Base-by-base conservation (phyloP, 2,888 invertebrate genomes). In the Pteria penguin region DNA sequence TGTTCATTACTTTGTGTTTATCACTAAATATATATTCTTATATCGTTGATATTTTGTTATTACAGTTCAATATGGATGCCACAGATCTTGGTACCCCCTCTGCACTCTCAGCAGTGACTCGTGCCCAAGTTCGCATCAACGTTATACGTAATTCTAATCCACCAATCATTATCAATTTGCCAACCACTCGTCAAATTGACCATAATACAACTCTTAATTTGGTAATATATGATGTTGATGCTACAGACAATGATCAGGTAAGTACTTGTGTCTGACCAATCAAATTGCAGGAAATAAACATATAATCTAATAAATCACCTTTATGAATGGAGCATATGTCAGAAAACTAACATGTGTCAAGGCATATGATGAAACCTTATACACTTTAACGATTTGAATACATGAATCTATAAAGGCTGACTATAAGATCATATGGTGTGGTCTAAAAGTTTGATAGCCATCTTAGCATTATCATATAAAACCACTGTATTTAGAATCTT, bases 21-120 rank as follows among this genome's bases (percentile, higher is more conserved):
- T n/a, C n/a, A n/a, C n/a, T n/a, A n/a, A n/a, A n/a, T n/a, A n/a
- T n/a, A n/a, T n/a, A n/a, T n/a, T n/a, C n/a, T n/a, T n/a, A n/a
- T n/a, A n/a, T n/a, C n/a, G n/a, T n/a, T n/a, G n/a, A n/a, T n/a
- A n/a, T n/a, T n/a, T n/a, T n/a, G n/a, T n/a, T n/a, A n/a, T 72
- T 76, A 27, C 71, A 86, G 86, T 84, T 86, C 57, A 36, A 82
- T 73, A 81, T 85, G 26, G 69, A 73, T 33, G 85, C 83, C 4
- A 66, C 26, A 52, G 86, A 87, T 61, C 32, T 73, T 26, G 82
- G 80, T 22, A 36, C 27, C 2, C 85, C 86, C 5, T 54, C 54
- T 0, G 70, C 75, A 31, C 68, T 67, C 11, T n/a, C 72, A 29
- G 73, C 69, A 14, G 31, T 11, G 14, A 57, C 45, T 31, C 63